Conservation (phyloP, 2,113 vertebrate genomes). For the Gymnorhina tibicen region DNA sequence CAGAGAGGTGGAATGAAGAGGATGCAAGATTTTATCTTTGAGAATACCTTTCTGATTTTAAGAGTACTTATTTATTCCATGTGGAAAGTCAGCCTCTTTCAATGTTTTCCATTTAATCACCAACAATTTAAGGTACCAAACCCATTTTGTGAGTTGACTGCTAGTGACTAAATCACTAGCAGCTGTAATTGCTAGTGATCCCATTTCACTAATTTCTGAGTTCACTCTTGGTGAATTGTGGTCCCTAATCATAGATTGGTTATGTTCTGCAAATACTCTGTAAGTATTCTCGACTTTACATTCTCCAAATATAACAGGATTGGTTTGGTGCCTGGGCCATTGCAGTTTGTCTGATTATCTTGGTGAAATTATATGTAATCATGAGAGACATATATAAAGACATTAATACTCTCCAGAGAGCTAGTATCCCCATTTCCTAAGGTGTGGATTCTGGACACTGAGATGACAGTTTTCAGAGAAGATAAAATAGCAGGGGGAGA, state of each 20-base stretch:
- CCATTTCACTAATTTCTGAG: not conserved
- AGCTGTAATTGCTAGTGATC: not conserved
- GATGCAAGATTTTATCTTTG: not conserved
- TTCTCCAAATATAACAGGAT: not conserved
- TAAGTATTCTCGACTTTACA: not conserved
- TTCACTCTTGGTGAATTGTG: not conserved
- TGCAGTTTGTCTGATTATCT: not conserved
- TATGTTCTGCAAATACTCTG: not conserved
- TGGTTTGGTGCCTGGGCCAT: fast-evolving
- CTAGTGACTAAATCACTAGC: not conserved
- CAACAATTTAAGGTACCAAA: not conserved
- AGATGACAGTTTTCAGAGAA: slow-evolving; percentile 10
- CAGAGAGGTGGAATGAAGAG: not conserved
- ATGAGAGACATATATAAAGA: not conserved
- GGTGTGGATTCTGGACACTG: not conserved
- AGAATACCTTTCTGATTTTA: not conserved
- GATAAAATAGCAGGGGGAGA: slow-evolving; percentile 1
- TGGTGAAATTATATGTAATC: not conserved
- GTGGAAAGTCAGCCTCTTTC: not conserved
- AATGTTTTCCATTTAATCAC: not conserved
- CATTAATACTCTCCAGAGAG: not conserved
- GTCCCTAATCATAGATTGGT: not conserved
- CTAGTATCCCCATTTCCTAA: not conserved
- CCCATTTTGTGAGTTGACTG: not conserved
- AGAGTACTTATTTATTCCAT: not conserved